phyloP scores from a whole-genome alignment of 1,140 invertebrate genomes.

The Chironomus striatipennis region DNA sequence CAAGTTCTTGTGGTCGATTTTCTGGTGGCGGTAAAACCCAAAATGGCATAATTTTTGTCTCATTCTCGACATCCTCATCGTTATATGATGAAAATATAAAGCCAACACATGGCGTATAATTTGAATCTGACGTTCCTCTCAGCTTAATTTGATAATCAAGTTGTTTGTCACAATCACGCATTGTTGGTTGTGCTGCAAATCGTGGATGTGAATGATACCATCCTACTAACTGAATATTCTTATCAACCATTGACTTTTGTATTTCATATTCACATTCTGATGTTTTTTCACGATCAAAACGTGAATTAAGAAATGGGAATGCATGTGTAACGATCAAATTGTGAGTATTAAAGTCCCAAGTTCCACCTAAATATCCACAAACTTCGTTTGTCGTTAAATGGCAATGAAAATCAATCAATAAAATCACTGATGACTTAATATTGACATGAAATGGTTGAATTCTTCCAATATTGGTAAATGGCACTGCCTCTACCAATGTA shows the following conservation, averaged over 20 bases:
- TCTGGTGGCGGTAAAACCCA: slow-evolving; percentile 93
- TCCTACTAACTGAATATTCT: slow-evolving; percentile 74
- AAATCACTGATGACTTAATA: slow-evolving; percentile 77
- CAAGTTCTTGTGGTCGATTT: slow-evolving; percentile 77
- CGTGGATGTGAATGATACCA: slow-evolving; percentile 97
- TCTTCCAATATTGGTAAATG: slow-evolving; percentile 78
- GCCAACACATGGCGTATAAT: slow-evolving; percentile 86
- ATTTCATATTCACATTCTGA: slow-evolving; percentile 72
- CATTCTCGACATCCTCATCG: slow-evolving; percentile 62
- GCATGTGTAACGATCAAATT: slow-evolving; percentile 84
- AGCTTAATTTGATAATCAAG: slow-evolving; percentile 91
- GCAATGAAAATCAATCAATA: slow-evolving; percentile 88
- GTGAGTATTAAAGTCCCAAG: slow-evolving; percentile 89
- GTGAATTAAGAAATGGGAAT: slow-evolving; percentile 77
- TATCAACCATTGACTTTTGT: slow-evolving; percentile 67
- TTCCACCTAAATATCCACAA: slow-evolving; percentile 86
- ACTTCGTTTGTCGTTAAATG: slow-evolving; percentile 87
- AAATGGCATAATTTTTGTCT: slow-evolving; percentile 76
- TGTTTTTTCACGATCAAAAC: slow-evolving; percentile 64
- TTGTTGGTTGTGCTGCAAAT: slow-evolving; percentile 76
- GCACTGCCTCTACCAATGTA: slow-evolving; percentile 77
- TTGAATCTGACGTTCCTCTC: slow-evolving; percentile 80
- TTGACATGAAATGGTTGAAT: slow-evolving; percentile 86
- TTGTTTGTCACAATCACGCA: slow-evolving; percentile 85
- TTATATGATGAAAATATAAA: slow-evolving; percentile 88